Base-by-base conservation (phyloP, 1,140 invertebrate genomes). In the Eulimnadia texana region DNA sequence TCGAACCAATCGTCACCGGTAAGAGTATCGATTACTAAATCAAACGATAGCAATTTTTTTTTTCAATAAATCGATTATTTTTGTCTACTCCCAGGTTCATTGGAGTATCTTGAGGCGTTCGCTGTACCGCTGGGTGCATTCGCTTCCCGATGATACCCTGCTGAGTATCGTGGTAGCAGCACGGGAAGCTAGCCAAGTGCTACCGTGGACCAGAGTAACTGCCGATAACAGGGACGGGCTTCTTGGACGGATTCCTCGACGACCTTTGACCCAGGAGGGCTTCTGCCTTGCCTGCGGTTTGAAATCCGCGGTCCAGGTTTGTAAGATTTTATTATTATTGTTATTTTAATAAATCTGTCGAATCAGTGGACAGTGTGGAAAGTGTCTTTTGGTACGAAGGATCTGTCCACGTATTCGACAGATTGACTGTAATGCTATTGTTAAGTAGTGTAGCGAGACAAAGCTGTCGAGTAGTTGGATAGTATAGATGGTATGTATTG, bases 161-260 rank as follows among this genome's bases (percentile, higher is more conserved):
- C 58, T 71, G 33, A 66, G 66, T 22, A 65, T 71, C 16, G 67
- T 71, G 61, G 63, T 66, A 25, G 69, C 65, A 54, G 67, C 67
- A 13, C 52, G 42, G 19, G 66, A 66, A 19, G 57, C 64, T 23
- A 62, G 62, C 9, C 29, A 65, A n/a, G 65, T 64, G 60, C 60
- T 71, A 13, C 69, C 69, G n/a, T 58, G 69, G 27, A 68, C 68
- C 3, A 56, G 65, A 10, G 64, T 70, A 52, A 68, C 61, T 13
- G 64, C 66, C 28, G 64, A 65, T n/a, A 71, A 71, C 58, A 61
- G 70, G 24, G 70, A 71, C 50, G 66, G 66, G 47, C 60, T 71
- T 20, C 64, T 69, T 57, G 70, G 70, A 13, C 58, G 70, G 33
- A 69, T 71, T 57, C 70, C 70, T 23, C 60, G 67, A 1, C 23